A percentile compares a stretch with the other conserved stretches of the same genome.
phyloP scores from a whole-genome alignment of 2,888 invertebrate species.

The Branchellion lobata region DNA sequence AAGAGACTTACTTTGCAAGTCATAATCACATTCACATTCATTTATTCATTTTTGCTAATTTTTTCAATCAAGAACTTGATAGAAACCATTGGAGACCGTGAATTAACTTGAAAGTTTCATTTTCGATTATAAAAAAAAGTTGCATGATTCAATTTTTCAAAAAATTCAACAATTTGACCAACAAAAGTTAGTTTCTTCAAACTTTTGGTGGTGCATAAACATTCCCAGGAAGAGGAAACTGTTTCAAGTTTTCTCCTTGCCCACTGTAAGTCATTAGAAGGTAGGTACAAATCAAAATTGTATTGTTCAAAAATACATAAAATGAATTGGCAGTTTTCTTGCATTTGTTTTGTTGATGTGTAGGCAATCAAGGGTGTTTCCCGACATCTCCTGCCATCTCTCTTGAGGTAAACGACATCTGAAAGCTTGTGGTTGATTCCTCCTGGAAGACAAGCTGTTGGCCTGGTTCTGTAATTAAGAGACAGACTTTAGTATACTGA shows the following conservation, averaged over 20 bases:
- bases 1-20: no score
- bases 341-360: slow-evolving; percentile 16
- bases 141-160: no score
- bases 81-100: no score
- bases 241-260: neutral
- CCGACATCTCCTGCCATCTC: slow-evolving; percentile 35
- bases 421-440: slow-evolving; percentile 25
- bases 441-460: neutral
- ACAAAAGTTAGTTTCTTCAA: no score
- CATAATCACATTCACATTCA: no score
- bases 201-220: slow-evolving; percentile 1
- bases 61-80: no score
- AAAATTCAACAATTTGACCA: no score
- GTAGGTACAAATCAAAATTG: neutral
- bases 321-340: neutral
- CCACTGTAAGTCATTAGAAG: neutral
- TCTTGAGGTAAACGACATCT: slow-evolving; percentile 2
- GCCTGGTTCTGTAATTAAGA: neutral
- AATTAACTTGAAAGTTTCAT: no score
- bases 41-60: no score
- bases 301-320: neutral
- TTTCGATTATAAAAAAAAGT: no score
- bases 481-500: no score
- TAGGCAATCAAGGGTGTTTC: slow-evolving; percentile 23
- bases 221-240: neutral